Evolutionary conservation across 2,888 invertebrate genomes (phyloP), one percentile per base, ranked within the genome.

Genomic region (Melanophora roralis): DNA sequence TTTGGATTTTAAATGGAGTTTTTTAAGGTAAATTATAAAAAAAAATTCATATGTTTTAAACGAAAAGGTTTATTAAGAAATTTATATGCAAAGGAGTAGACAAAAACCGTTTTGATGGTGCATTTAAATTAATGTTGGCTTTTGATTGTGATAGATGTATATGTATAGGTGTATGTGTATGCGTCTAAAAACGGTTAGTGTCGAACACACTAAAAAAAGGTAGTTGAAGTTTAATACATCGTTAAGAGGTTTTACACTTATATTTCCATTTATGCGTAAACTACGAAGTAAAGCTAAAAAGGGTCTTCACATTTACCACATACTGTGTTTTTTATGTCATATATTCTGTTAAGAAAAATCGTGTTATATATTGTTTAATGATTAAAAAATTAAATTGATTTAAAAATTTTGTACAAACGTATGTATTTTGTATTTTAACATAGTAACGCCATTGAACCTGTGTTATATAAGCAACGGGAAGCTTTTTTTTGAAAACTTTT

Each of bases 81-180:
- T 75, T 75, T 65, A 65, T 47, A 74, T 78, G 59, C 68, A 69
- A 69, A 79, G 65, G 65, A 75, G 69, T 65, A 40, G 32, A 36
- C 23, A 16, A 59, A 51, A 7, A 65, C 34, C 19, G 57, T 57
- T 74, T 53, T 57, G 38, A 47, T 55, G 53, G 64, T 65, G 14
- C 14, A 60, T 71, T 40, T 51, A 60, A 57, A 49, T 51, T 32
- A 14, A 65, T 40, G 19, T 40, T 40, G 2, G 21, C 4, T 21
- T 64, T 40, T 59, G 14, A 21, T 59, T 40, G 7, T 16, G n/a
- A 40, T 47, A 57, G 38, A 36, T 36, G 32, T 49, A 11, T n/a
- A 47, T 57, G 5, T 27, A 27, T 27, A 6, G 3, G 6, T 5
- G 27, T 27, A 27, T 27, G 6, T 27, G 6, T 27, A 27, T 3